These are phyloP conservation scores for Lepas anatifera DNA, from an alignment of 2,888 invertebrate genomes.

Conservation along the genomic window DNA sequence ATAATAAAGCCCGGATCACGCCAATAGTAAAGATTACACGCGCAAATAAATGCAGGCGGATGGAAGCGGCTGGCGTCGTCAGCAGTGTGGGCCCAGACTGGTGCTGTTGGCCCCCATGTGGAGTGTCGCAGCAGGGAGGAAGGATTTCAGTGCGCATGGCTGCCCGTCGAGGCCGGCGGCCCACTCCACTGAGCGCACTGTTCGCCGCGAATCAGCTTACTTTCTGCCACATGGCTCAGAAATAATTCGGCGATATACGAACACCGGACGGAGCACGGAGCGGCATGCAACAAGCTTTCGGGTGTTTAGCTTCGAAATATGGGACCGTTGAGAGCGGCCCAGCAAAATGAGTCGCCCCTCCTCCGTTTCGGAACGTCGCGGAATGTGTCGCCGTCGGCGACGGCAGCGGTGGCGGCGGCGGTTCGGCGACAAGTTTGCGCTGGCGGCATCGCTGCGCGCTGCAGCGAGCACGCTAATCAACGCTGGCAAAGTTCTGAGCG, in stretches of 20 bases:
- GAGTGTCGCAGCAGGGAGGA: too few species aligned
- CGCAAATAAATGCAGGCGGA: constrained; percentile 8
- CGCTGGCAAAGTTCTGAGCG: not conserved
- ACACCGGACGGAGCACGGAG: not conserved
- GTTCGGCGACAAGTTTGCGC: not conserved
- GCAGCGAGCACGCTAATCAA: not conserved
- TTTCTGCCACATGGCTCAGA: constrained; percentile 8
- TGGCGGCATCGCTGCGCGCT: too few species aligned
- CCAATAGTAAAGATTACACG: constrained; percentile 12
- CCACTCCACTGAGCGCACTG: not conserved
- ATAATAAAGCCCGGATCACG: constrained; percentile 5
- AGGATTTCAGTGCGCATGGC: not conserved
- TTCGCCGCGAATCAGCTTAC: not conserved
- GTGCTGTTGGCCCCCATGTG: not conserved
- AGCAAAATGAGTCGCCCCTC: not conserved
- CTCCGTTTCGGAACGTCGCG: not conserved
- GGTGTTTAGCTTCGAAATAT: constrained; percentile 5
- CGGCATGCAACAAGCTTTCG: not conserved
- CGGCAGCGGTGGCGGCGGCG: too few species aligned
- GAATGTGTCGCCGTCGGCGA: not conserved
- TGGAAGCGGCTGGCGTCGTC: not conserved
- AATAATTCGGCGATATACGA: constrained; percentile 10
- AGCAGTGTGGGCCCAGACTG: not conserved
- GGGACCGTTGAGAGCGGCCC: not conserved
- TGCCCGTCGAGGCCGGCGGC: not conserved